Conservation (phyloP, 1,140 invertebrate genomes). For the Neodiprion pinetum region DNA sequence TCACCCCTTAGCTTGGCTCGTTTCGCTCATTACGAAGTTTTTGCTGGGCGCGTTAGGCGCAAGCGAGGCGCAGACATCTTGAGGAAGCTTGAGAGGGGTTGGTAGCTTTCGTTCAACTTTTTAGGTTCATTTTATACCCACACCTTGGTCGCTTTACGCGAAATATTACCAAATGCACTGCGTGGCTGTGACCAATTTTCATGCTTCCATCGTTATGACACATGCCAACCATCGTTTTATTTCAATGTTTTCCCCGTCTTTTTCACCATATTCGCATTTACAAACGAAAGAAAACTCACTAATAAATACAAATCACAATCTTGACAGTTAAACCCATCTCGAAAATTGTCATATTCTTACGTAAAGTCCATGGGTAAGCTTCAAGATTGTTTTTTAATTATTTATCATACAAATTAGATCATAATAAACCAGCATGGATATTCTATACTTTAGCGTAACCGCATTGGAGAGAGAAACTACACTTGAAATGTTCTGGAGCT, state of each 20-base stretch:
- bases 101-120: conserved; percentile 10
- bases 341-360: no score
- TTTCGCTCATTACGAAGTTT: conserved; percentile 50
- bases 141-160: not conserved
- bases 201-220: not conserved
- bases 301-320: no score
- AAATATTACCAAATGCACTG: no score
- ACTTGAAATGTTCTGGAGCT: not conserved
- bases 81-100: conserved; percentile 31
- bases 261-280: no score
- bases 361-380: no score
- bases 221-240: not conserved
- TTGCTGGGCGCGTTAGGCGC: conserved; percentile 34
- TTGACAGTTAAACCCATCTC: no score
- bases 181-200: not conserved
- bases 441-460: no score
- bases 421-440: no score
- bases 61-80: conserved; percentile 45
- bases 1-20: conserved; percentile 34
- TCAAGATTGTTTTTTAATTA: no score
- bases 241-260: not conserved
- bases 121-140: not conserved
- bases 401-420: no score
- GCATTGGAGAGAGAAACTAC: no score
- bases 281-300: no score